Evolutionary conservation across 2,797 vertebrate genomes (phyloP).

Genomic region (Chaetodon trifasciatus): DNA sequence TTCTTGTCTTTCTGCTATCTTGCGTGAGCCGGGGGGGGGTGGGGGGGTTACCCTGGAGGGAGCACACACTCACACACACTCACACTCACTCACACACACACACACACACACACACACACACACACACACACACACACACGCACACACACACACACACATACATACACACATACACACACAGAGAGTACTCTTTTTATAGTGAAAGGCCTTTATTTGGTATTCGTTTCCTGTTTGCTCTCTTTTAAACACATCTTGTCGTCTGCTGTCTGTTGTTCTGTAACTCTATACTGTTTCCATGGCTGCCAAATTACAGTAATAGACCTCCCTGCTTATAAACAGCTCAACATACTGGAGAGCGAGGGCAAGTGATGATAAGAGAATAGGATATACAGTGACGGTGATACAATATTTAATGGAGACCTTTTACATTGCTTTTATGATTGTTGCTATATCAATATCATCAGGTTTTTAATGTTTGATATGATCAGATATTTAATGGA

Average conservation of each 20-base stretch:
- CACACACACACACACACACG: slow-evolving; percentile 19
- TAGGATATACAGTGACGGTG: slow-evolving; percentile 7
- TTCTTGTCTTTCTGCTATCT: slow-evolving; percentile 29
- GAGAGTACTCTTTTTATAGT: neutral
- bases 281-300: slow-evolving; percentile 77
- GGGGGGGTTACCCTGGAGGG: slow-evolving; percentile 35
- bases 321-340: slow-evolving; percentile 47
- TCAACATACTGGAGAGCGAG: slow-evolving; percentile 41
- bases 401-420: slow-evolving; percentile 20
- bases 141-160: slow-evolving; percentile 7
- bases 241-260: slow-evolving; percentile 55
- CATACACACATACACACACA: neutral
- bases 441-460: slow-evolving; percentile 18
- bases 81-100: slow-evolving; percentile 10
- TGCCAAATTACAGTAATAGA: slow-evolving; percentile 67
- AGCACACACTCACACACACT: slow-evolving; percentile 21
- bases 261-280: slow-evolving; percentile 52
- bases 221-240: slow-evolving; percentile 5
- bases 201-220: slow-evolving; percentile 10
- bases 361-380: slow-evolving; percentile 13
- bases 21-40: slow-evolving; percentile 21
- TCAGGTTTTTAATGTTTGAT: neutral
- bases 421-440: slow-evolving; percentile 13
- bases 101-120: slow-evolving; percentile 12
- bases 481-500: slow-evolving; percentile 1